Conservation (phyloP, 2,797 vertebrate genomes). For the Orientallactaga sibirica region DNA sequence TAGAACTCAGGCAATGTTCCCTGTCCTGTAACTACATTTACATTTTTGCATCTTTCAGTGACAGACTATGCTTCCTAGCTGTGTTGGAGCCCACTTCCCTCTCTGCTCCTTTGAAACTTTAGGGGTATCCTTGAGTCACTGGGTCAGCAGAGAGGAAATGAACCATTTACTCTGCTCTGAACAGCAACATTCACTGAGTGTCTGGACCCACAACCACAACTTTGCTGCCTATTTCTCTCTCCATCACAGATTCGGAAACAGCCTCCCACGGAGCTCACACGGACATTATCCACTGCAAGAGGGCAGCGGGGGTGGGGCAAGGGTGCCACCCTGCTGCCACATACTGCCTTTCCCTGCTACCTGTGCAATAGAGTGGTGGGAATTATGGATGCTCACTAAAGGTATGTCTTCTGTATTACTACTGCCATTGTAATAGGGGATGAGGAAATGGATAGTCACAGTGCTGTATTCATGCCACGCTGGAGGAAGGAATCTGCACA, state of each 20-base stretch:
- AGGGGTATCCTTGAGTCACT: not conserved
- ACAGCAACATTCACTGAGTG: not conserved
- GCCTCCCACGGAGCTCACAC: not conserved
- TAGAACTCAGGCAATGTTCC: not conserved
- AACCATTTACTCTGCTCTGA: not conserved
- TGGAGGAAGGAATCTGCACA: not conserved
- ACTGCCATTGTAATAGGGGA: not conserved
- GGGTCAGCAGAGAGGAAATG: not conserved
- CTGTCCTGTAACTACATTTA: not conserved
- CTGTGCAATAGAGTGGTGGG: not conserved
- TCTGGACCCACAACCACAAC: not conserved
- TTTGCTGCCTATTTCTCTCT: not conserved
- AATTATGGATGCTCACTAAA: not conserved
- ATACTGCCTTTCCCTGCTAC: not conserved
- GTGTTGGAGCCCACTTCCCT: not conserved
- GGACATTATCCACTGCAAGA: not conserved
- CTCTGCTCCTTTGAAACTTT: not conserved
- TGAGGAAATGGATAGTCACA: no score
- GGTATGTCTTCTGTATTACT: not conserved
- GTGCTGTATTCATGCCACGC: not conserved
- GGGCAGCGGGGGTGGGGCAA: not conserved
- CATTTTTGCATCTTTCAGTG: not conserved
- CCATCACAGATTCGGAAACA: not conserved
- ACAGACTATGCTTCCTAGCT: not conserved
- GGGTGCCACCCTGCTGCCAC: fast-evolving